A percentile compares a stretch with the other conserved stretches of the same genome.
These are phyloP conservation scores for Macrotus californicus DNA, from an alignment of 2,113 vertebrate species.

Conservation along the genomic window DNA sequence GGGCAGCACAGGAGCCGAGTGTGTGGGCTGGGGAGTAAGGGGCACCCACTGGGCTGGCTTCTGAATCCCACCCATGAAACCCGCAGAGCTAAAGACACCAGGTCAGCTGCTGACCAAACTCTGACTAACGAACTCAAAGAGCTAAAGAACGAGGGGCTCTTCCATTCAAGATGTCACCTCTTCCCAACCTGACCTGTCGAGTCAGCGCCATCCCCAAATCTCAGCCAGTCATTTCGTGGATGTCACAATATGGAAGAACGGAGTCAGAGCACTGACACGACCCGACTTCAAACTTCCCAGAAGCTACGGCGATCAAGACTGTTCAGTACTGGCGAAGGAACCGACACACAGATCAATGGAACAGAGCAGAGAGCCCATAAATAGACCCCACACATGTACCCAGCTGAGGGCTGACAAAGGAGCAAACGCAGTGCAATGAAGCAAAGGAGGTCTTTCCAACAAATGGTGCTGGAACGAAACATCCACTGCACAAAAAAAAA, in stretches of 20 bases:
- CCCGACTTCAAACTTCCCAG: neutral
- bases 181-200: too few relatives aligned
- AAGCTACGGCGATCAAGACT: neutral
- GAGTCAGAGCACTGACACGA: neutral
- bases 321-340: neutral
- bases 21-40: rapidly evolving
- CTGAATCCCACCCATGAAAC: rapidly evolving
- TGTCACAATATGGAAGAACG: neutral
- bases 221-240: neutral
- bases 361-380: neutral
- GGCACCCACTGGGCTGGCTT: neutral
- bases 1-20: too few relatives aligned
- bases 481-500: neutral
- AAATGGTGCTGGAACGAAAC: neutral
- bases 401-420: neutral
- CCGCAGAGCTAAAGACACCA: neutral
- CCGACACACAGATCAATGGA: too few relatives aligned
- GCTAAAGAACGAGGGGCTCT: too few relatives aligned
- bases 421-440: neutral
- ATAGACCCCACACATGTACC: neutral
- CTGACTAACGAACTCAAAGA: neutral
- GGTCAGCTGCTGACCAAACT: neutral
- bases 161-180: too few relatives aligned
- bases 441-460: neutral
- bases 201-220: neutral